Conservation (phyloP, 2,888 invertebrate genomes). For the Resseliella maxima region DNA sequence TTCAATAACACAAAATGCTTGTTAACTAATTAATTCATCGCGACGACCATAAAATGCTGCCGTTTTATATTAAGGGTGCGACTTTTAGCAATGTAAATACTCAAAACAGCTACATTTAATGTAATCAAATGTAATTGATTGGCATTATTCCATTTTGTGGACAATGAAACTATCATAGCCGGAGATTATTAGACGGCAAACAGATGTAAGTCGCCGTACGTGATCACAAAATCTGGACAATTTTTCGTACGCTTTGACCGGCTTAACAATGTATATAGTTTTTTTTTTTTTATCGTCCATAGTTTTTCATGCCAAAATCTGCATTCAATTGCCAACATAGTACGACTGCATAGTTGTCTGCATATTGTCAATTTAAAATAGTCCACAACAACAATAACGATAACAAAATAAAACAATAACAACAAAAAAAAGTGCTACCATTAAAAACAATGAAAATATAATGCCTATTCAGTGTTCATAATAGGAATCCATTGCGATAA, state of each 20-base stretch:
- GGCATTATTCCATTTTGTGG: constrained; percentile 36
- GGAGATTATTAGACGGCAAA: not conserved
- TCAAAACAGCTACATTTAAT: not conserved
- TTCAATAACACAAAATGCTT: not conserved
- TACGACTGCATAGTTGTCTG: not conserved
- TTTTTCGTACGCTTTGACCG: not conserved
- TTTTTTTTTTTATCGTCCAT: not conserved
- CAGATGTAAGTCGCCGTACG: not conserved
- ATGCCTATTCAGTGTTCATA: constrained; percentile 40
- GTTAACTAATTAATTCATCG: not conserved
- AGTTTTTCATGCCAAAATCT: not conserved
- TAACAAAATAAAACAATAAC: too few relatives aligned
- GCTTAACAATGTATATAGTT: not conserved
- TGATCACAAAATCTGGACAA: not conserved
- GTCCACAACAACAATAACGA: not conserved
- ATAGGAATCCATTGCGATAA: not conserved
- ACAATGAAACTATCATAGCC: not conserved
- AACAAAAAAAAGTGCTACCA: not conserved
- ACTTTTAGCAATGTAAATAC: not conserved
- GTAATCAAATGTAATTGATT: constrained; percentile 43
- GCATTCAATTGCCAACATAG: not conserved
- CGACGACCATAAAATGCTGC: not conserved
- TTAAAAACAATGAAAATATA: constrained; percentile 31
- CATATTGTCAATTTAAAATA: constrained; percentile 25
- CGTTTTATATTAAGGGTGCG: not conserved